phyloP scores from a whole-genome alignment of 2,113 vertebrate species.

The Lagopus leucura region DNA sequence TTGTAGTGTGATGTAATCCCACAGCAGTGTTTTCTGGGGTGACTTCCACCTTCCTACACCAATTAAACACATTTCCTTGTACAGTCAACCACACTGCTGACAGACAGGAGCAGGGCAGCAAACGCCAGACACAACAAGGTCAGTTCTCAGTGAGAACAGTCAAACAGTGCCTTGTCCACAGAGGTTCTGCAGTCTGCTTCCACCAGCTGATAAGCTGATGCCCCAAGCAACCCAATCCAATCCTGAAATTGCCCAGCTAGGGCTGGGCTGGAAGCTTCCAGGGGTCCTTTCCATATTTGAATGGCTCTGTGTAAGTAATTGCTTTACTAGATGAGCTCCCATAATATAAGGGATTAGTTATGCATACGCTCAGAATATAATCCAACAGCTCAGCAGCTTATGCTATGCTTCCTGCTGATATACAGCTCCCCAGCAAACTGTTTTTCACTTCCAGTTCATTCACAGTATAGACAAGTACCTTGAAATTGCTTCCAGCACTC shows the following conservation, averaged over 20 bases:
- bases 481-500: conserved; percentile 45
- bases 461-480: neutral
- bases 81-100: neutral
- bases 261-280: neutral
- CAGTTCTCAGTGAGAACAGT: neutral
- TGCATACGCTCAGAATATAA: neutral
- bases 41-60: neutral
- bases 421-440: neutral
- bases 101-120: neutral
- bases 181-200: accelerated
- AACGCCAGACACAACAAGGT: neutral
- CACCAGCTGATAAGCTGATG: accelerated
- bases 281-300: neutral
- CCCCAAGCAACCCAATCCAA: neutral
- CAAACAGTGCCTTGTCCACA: neutral
- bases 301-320: neutral
- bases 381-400: neutral
- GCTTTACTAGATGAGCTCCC: neutral
- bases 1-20: neutral
- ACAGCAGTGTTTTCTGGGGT: neutral
- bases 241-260: accelerated
- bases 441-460: conserved; percentile 6
- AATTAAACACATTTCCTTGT: neutral
- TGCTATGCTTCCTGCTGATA: neutral
- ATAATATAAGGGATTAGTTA: neutral